phyloP scores from a whole-genome alignment of 2,797 vertebrate genomes.

The Channallabes apus region DNA sequence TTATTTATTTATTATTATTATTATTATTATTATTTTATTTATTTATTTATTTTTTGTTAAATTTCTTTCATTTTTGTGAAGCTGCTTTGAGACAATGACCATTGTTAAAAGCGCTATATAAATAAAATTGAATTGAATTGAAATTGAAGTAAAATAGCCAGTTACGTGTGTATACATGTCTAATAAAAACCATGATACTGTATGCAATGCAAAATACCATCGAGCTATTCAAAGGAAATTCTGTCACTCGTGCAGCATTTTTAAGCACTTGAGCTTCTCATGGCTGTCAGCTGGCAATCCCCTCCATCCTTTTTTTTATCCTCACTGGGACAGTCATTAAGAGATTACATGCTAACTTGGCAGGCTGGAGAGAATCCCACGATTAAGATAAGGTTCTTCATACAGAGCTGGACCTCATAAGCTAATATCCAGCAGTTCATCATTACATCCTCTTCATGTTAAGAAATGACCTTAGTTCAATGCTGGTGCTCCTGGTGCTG shows the following conservation, averaged over 20 bases:
- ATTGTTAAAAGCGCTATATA: too few species aligned
- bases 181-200: not conserved
- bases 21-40: too few species aligned
- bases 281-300: conserved; percentile 24
- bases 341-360: conserved; percentile 74
- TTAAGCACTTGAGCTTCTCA: conserved; percentile 10
- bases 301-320: conserved; percentile 61
- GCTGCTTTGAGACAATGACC: too few species aligned
- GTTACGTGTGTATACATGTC: not conserved
- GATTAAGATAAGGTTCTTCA: conserved; percentile 72
- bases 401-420: conserved; percentile 60
- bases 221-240: not conserved
- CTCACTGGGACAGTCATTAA: conserved; percentile 68
- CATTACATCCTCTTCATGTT: conserved; percentile 26
- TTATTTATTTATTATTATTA: too few species aligned
- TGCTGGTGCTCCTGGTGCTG: conserved; percentile 1
- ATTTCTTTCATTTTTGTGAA: too few species aligned
- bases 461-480: conserved; percentile 16
- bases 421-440: conserved; percentile 23
- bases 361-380: conserved; percentile 67
- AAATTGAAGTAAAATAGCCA: too few species aligned
- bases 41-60: too few species aligned
- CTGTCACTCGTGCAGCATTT: conserved; percentile 9
- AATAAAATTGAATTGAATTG: too few species aligned
- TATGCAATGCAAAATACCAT: conserved; percentile 1